A percentile compares a stretch with the other conserved stretches of the same genome.
These are phyloP conservation scores for Lepidocolaptes lacrymiger DNA, from an alignment of 2,797 vertebrate species.

Conservation along the genomic window DNA sequence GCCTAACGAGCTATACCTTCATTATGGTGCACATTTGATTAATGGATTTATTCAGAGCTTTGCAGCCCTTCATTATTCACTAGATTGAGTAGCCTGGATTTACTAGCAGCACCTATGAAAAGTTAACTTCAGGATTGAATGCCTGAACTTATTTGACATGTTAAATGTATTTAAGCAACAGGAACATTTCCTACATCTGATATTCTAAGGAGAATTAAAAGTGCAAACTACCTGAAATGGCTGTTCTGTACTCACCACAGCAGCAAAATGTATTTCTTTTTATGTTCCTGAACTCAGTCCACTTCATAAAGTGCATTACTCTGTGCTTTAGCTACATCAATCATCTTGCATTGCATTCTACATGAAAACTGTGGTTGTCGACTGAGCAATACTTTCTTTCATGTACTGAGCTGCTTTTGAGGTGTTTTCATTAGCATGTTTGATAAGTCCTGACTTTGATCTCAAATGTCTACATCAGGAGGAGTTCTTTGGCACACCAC, in stretches of 20 bases:
- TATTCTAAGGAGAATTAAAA: constrained; percentile 37
- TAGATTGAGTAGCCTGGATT: not conserved
- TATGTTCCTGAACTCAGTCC: constrained; percentile 1
- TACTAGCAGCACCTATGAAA: not conserved
- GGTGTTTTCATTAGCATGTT: not conserved
- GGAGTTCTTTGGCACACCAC: not conserved
- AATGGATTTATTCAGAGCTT: not conserved
- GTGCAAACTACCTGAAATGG: constrained; percentile 25
- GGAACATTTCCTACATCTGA: constrained; percentile 21
- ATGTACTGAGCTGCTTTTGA: not conserved
- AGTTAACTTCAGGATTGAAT: not conserved
- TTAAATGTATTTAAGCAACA: constrained; percentile 26
- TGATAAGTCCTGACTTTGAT: constrained; percentile 29
- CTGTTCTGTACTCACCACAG: not conserved
- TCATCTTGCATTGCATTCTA: not conserved
- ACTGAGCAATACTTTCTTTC: not conserved
- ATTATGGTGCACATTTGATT: not conserved
- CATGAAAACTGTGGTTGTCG: constrained; percentile 13
- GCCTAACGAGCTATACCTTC: not conserved
- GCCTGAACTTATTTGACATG: not conserved
- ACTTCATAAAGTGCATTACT: constrained; percentile 56
- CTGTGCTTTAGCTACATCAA: constrained; percentile 1
- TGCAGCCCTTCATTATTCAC: not conserved
- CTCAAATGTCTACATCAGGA: not conserved
- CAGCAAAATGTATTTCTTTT: not conserved